Evolutionary conservation across 1,140 invertebrate genomes (phyloP), one percentile per base, ranked within the genome.

Genomic region (Bombus affinis): DNA sequence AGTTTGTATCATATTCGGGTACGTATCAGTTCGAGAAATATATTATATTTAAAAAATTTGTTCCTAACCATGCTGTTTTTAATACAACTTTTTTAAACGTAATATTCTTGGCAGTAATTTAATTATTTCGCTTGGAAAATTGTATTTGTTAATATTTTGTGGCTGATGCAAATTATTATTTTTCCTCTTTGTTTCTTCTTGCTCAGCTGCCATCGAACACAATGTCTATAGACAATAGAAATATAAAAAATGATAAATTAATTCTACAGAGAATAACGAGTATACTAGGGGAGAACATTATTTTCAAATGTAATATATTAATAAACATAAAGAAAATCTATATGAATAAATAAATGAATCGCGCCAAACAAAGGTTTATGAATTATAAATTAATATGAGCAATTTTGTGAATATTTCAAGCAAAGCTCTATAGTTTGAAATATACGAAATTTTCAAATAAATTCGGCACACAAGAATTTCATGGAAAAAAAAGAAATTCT

Each of bases 141-240:
- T 70, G n/a, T 42, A 15, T 53, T 68, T 28, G 25, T 57, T 22
- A 53, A 76, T 28, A 53, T 59, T 76, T 74, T 53, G 10, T 13
- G 44, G n/a, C 18, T n/a, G 44, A 53, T n/a, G 47, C 53, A 15
- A 76, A 59, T 76, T 75, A 53, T 53, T 77, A 42, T 77, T 28
- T 28, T 35, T 8, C 15, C 32, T 18, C 9, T 68, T 68, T 37
- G 3, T 37, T 68, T 0, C 9, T 25, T 37, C 8, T 37, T 68
- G 76, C n/a, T 32, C 25, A 78, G 35, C 62, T 44, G 65, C 42
- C 32, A 68, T 79, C 59, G 39, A 78, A 78, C 59, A 15, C 35
- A 76, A 4, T 59, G 59, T 42, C 25, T 28, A 22, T 25, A 65
- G 35, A 25, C 2, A n/a, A 25, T 1, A 1, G 25, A 28, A n/a